Evolutionary conservation across 2,113 vertebrate species (phyloP).

Genomic region (Proterorhinus semilunaris): DNA sequence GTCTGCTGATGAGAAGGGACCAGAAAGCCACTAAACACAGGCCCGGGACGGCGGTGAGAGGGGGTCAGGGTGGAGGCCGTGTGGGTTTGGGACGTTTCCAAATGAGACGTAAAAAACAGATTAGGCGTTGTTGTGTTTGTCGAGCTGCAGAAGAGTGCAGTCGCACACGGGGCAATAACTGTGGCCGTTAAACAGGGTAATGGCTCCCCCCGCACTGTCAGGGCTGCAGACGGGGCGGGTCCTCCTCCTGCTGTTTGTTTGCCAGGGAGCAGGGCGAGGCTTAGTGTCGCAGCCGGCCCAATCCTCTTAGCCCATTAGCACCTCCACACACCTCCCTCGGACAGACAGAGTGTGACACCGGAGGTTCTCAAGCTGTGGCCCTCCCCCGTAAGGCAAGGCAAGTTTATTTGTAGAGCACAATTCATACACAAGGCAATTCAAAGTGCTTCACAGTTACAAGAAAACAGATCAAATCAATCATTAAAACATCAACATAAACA

Average conservation of each 20-base stretch:
- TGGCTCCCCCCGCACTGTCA: too few relatives aligned
- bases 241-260: slow-evolving; percentile 25
- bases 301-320: slow-evolving; percentile 69
- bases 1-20: neutral
- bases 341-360: slow-evolving; percentile 13
- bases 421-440: too few relatives aligned
- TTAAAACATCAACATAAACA: too few relatives aligned
- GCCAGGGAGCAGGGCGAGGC: slow-evolving; percentile 21
- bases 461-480: too few relatives aligned
- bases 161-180: too few relatives aligned
- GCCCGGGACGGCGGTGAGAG: neutral
- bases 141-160: too few relatives aligned
- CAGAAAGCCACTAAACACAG: neutral
- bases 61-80: neutral
- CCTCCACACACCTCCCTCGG: neutral
- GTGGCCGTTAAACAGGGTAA: too few relatives aligned
- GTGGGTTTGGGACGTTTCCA: neutral
- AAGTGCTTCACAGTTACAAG: too few relatives aligned
- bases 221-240: neutral
- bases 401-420: too few relatives aligned
- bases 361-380: slow-evolving; percentile 14
- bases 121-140: neutral
- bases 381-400: too few relatives aligned
- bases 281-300: slow-evolving; percentile 41
- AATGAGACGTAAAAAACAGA: neutral